Evolutionary conservation across 2,888 invertebrate genomes (phyloP).

Genomic region (Parnassius apollo): DNA sequence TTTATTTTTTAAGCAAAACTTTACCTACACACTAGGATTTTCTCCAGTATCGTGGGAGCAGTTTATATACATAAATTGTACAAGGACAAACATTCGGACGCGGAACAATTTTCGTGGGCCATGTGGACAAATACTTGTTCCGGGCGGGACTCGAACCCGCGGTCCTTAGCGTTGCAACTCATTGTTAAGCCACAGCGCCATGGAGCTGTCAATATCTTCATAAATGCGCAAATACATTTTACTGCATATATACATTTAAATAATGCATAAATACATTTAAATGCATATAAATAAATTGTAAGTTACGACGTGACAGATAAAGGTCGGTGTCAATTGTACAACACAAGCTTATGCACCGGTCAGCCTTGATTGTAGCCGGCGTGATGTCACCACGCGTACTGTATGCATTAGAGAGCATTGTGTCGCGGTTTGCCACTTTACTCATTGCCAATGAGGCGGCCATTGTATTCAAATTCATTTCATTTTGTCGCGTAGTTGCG

Average conservation of each 20-base stretch:
- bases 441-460: background rate
- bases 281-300: slow-evolving; percentile 11
- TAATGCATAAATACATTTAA: slow-evolving; percentile 7
- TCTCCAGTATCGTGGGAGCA: too few species aligned
- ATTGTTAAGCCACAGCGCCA: too few species aligned
- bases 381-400: slow-evolving; percentile 15
- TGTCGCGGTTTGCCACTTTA: background rate
- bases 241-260: slow-evolving; percentile 10
- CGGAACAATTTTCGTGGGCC: too few species aligned
- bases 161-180: too few species aligned
- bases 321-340: slow-evolving; percentile 18
- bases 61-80: too few species aligned
- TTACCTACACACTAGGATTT: too few species aligned
- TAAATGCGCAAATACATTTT: background rate
- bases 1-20: too few species aligned
- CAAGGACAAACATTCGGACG: too few species aligned
- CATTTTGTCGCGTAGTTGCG: too few species aligned
- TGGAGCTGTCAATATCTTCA: too few species aligned
- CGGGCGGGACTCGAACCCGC: too few species aligned
- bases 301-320: slow-evolving; percentile 5
- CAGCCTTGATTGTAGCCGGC: slow-evolving; percentile 5
- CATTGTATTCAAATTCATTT: background rate
- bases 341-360: slow-evolving; percentile 6
- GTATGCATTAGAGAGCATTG: background rate
- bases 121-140: too few species aligned